phyloP scores from a whole-genome alignment of 30 jellyfish, hydroid and myxozoan genomes.

The Hydractinia echinata region DNA sequence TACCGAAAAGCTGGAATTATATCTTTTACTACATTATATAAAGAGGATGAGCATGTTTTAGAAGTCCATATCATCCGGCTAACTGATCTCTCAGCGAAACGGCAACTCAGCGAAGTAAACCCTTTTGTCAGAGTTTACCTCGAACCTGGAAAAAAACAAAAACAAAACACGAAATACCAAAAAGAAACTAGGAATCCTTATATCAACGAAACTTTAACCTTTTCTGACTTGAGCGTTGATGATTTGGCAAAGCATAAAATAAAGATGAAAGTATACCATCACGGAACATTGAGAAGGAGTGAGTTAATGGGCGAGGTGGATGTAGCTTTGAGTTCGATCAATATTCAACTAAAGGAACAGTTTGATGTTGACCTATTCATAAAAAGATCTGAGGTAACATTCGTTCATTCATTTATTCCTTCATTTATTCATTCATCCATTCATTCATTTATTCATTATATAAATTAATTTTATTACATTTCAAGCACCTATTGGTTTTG shows the following conservation, averaged over 20 bases:
- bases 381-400: constrained; percentile 42
- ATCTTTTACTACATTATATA: constrained; percentile 45
- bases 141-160: constrained; percentile 86
- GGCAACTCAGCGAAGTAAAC: constrained; percentile 40
- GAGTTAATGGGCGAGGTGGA: constrained; percentile 92
- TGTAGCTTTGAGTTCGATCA: constrained; percentile 58
- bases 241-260: constrained; percentile 52
- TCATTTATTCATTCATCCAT: neutral
- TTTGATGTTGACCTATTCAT: constrained; percentile 65
- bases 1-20: constrained; percentile 61
- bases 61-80: constrained; percentile 50
- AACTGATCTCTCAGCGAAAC: constrained; percentile 50
- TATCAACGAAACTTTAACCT: constrained; percentile 56
- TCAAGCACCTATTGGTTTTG: too few species aligned
- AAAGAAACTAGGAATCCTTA: constrained; percentile 72
- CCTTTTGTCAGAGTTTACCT: constrained; percentile 76
- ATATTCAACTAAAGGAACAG: constrained; percentile 43
- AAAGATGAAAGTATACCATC: constrained; percentile 64
- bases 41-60: constrained; percentile 28
- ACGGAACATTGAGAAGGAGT: constrained; percentile 46
- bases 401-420: neutral
- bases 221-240: constrained; percentile 40
- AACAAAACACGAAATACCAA: constrained; percentile 74
- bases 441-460: too few species aligned
- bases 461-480: too few species aligned